These are phyloP conservation scores for Oxytorus armatus DNA, from an alignment of 2,888 invertebrate species.

Conservation along the genomic window DNA sequence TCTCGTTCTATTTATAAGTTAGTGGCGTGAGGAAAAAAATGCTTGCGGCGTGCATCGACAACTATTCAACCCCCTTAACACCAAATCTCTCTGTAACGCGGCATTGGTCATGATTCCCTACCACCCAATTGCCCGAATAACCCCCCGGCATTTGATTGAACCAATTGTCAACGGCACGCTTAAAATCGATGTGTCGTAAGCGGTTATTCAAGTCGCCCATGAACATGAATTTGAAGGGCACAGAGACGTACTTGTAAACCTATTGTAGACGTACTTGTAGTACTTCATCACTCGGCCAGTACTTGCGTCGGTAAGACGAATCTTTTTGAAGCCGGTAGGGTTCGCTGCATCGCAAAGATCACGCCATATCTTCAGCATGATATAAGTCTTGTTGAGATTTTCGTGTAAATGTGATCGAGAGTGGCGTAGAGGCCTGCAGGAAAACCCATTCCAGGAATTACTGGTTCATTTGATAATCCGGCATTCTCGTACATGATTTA, in stretches of 20 bases:
- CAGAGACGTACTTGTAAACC: too few relatives aligned
- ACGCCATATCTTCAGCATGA: constrained; percentile 86
- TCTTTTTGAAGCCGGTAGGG: constrained; percentile 80
- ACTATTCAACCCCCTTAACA: constrained; percentile 84
- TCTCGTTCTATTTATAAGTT: too few relatives aligned
- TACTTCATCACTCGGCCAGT: constrained; percentile 86
- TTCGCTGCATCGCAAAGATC: constrained; percentile 86
- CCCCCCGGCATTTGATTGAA: constrained; percentile 86
- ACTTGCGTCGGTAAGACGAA: constrained; percentile 88
- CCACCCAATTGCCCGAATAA: constrained; percentile 89
- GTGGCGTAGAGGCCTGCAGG: constrained; percentile 75
- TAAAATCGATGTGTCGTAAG: constrained; percentile 86
- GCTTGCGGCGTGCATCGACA: constrained; percentile 87
- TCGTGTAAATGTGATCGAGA: constrained; percentile 83
- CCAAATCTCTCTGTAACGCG: constrained; percentile 85
- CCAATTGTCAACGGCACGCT: constrained; percentile 86
- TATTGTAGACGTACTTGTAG: constrained; percentile 66
- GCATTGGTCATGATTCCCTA: constrained; percentile 86
- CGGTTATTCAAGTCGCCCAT: constrained; percentile 82
- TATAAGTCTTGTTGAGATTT: constrained; percentile 80
- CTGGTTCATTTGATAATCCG: constrained; percentile 78
- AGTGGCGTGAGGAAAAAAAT: too few relatives aligned
- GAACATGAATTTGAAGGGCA: constrained; percentile 89
- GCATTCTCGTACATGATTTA: constrained; percentile 80
- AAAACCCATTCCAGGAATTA: constrained; percentile 55